Base-by-base conservation (phyloP, 2,113 vertebrate genomes). In the Sinocyclocheilus anshuiensis region DNA sequence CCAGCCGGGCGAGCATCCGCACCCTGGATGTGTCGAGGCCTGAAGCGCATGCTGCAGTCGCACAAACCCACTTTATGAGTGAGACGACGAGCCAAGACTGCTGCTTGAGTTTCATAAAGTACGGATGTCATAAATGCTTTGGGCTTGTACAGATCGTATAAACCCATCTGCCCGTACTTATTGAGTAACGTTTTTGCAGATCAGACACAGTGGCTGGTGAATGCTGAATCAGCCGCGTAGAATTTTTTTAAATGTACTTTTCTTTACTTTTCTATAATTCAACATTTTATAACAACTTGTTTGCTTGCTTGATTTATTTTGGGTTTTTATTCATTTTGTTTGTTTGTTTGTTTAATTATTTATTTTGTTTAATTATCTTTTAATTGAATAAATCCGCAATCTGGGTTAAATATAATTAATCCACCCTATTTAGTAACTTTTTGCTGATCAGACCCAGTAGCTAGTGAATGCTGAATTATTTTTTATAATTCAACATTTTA, bases 1-100 rank as follows among this genome's bases (percentile, higher is more conserved):
- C 36, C 81, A 65, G 59, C 22, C 3, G 78, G 78, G 22, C 18
- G 59, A 42, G 55, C 57, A 22, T 61, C 57, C 20, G 22, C 87
- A 84, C 87, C 84, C 84, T 86, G 80, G 69, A 83, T 86, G 80
- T 86, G 87, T 86, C 45, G 33, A 71, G 80, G 63, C 87, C 84
- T 88, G 87, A 86, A 78, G 29, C n/a, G 10, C 84, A 36, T 72
- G 84, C 45, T 11, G 20, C 69, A 65, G 36, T 81, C 71, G 72
- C 88, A 76, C 59, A 71, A 48, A 48, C 24, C 18, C 74, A 50
- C 74, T 76, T 76, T 16, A 76, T 3, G 12, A 76, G 39, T 4
- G 11, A 0, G 6, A 50, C 11, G 6, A 9, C 10, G 71, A 6
- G 36, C 18, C 72, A 48, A 24, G 36, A 12, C 69, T 72, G 69